A percentile compares a stretch with the other conserved stretches of the same genome.
phyloP scores from a whole-genome alignment of 2,113 vertebrate species.

The Pterocles orientalis region DNA sequence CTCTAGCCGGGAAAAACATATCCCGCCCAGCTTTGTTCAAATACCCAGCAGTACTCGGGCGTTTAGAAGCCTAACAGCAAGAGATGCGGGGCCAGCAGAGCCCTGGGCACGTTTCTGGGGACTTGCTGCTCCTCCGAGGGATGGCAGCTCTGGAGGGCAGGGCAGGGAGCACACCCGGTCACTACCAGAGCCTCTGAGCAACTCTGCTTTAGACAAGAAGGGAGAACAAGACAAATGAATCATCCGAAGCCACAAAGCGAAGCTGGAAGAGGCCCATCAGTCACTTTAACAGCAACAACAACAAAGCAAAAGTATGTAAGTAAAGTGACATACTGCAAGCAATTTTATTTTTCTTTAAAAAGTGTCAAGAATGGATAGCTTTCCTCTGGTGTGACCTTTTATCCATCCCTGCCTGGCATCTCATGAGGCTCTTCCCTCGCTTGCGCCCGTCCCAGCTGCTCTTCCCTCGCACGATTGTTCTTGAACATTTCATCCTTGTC shows the following conservation, averaged over 20 bases:
- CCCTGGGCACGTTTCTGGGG: neutral
- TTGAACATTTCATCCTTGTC: neutral
- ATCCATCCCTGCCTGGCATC: neutral
- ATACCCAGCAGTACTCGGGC: neutral
- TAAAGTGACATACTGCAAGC: neutral
- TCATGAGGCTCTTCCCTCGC: neutral
- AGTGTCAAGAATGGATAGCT: neutral
- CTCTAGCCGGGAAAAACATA: constrained; percentile 29
- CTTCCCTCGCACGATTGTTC: neutral
- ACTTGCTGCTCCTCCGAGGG: neutral
- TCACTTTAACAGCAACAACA: neutral
- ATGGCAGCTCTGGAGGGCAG: neutral
- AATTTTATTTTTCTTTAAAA: neutral
- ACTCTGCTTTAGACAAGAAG: neutral
- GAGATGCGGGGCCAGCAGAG: neutral
- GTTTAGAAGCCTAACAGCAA: neutral
- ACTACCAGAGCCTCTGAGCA: neutral
- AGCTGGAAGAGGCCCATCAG: neutral
- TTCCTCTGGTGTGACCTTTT: neutral
- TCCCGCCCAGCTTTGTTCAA: neutral
- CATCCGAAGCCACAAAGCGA: neutral
- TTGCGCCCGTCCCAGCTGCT: neutral
- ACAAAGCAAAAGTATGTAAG: neutral
- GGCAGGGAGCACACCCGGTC: neutral
- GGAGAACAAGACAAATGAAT: neutral